Evolutionary conservation across 2,888 invertebrate species (phyloP), one percentile per base, ranked within the genome.

Genomic region (Tryphoninae sp.): DNA sequence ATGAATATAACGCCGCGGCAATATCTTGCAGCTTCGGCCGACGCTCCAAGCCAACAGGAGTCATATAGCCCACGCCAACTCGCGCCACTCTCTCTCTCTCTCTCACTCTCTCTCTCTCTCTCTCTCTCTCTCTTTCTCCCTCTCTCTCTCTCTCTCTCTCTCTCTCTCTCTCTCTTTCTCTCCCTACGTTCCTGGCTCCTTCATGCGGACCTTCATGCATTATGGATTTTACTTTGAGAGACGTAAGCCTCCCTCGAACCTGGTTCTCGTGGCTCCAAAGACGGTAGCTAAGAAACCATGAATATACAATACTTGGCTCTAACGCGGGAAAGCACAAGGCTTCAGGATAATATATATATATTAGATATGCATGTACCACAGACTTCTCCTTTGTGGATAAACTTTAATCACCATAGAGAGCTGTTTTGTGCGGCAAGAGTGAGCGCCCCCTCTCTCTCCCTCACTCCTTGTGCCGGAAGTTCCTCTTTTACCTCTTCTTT

Each of bases 161-260:
- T 26, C 23, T 64, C 23, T 23, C 23, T 23, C 23, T 26, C 26
- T 26, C 26, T 26, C 26, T 26, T 3, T 26, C 2, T 26, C 26
- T 26, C 26, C 3, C 26, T 26, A 3, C 26, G 2, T 79, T 74
- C 49, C 73, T 78, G 59, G 23, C 78, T 69, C 69, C 67, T 78
- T 78, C 69, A 74, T 69, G 85, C 86, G 89, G 89, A 88, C 89
- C 88, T 90, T 91, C 91, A 92, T 92, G 89, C 90, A 92, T 92
- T 92, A 92, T 92, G 92, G 90, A 92, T 92, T 90, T 90, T 88
- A 89, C 89, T 89, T 88, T 88, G 89, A 88, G 89, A 89, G 84
- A 87, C 87, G 85, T 65, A 77, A 82, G 80, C 79, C 86, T 71
- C 77, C 78, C 82, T 69, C 75, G 72, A 64, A 73, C 83, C 78